Conservation (phyloP, 2,888 invertebrate genomes). For the Mantis religiosa region DNA sequence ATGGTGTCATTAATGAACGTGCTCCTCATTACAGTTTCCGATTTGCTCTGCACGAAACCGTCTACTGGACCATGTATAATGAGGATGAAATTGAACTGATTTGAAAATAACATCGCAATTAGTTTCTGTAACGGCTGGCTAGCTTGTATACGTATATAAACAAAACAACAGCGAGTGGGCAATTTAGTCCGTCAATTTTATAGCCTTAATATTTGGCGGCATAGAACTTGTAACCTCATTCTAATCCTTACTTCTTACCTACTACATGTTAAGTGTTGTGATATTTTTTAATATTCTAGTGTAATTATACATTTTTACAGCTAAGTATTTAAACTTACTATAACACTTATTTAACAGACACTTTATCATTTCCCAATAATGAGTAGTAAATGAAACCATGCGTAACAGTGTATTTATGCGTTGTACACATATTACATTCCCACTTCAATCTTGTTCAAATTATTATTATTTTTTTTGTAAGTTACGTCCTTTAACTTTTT, state of each 20-base stretch:
- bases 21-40: neutral
- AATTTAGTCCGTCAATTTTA: neutral
- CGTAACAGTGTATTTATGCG: too few relatives aligned
- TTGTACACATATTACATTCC: too few relatives aligned
- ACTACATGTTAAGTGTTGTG: too few relatives aligned
- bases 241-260: neutral
- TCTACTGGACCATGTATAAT: neutral
- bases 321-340: too few relatives aligned
- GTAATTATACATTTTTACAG: too few relatives aligned
- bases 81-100: neutral
- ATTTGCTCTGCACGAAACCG: neutral
- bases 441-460: too few relatives aligned
- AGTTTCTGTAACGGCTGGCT: neutral
- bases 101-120: neutral
- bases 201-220: neutral
- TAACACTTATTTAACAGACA: too few relatives aligned
- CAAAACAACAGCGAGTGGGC: neutral
- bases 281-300: too few relatives aligned
- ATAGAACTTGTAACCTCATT: neutral
- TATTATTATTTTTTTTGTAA: too few relatives aligned
- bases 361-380: too few relatives aligned
- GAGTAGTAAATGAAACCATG: too few relatives aligned
- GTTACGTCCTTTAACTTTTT: too few relatives aligned
- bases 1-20: neutral
- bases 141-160: neutral